A percentile compares a stretch with the other conserved stretches of the same genome.
Conservation (phyloP, 2,113 vertebrate genomes). For the Corydoras sp. region DNA sequence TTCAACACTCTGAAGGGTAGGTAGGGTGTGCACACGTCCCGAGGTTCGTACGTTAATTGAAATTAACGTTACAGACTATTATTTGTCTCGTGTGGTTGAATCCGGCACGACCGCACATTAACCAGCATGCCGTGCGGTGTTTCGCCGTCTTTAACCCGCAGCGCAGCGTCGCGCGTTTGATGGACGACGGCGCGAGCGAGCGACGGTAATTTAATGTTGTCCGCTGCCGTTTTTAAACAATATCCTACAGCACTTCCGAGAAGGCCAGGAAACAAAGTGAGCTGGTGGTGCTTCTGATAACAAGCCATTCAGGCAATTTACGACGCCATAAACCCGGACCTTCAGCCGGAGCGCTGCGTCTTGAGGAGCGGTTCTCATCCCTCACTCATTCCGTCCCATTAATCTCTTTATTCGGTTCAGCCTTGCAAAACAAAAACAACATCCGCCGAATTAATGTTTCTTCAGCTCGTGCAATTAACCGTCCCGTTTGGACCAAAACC, state of each 20-base stretch:
- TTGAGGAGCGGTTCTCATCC: slow-evolving; percentile 30
- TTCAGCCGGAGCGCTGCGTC: slow-evolving; percentile 11
- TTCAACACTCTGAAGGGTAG: too few relatives aligned
- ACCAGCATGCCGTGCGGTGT: too few relatives aligned
- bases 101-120: too few relatives aligned
- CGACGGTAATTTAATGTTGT: slow-evolving; percentile 18
- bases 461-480: slow-evolving; percentile 27
- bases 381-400: slow-evolving; percentile 20
- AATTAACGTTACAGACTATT: too few relatives aligned
- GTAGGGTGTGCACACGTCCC: too few relatives aligned
- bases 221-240: slow-evolving; percentile 9
- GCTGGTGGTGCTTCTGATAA: slow-evolving; percentile 21
- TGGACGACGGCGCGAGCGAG: slow-evolving; percentile 9
- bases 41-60: too few relatives aligned
- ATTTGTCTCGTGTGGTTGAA: too few relatives aligned
- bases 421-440: slow-evolving; percentile 33
- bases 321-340: slow-evolving; percentile 37
- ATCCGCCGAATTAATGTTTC: slow-evolving; percentile 27
- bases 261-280: slow-evolving; percentile 7
- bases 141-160: neutral
- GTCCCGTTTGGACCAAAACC: neutral
- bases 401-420: slow-evolving; percentile 32
- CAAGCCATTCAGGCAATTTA: slow-evolving; percentile 29
- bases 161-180: slow-evolving; percentile 2
- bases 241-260: slow-evolving; percentile 10